A percentile compares a stretch with the other conserved stretches of the same genome.
Conservation (phyloP, 2,888 invertebrate species). For the Parnassius mnemosyne region DNA sequence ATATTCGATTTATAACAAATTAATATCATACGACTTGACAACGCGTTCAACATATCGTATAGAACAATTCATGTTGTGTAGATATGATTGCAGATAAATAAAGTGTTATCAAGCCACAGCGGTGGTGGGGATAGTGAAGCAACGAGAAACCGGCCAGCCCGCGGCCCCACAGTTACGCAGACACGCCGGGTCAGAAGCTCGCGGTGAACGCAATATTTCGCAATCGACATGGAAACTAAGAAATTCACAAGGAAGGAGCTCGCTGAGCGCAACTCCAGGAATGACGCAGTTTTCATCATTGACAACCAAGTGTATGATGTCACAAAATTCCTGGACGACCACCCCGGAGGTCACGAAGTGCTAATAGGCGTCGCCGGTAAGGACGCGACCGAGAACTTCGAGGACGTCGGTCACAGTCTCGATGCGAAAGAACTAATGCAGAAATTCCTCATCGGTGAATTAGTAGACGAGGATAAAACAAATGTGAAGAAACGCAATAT, state of each 20-base stretch:
- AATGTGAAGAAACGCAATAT: constrained; percentile 44
- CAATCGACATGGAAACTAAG: constrained; percentile 47
- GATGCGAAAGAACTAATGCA: constrained; percentile 97
- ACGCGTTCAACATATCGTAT: too few relatives aligned
- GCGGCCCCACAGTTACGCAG: too few relatives aligned
- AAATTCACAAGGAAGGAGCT: constrained; percentile 61
- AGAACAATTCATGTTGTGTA: too few relatives aligned
- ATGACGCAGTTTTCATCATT: constrained; percentile 56
- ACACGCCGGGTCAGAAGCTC: background rate
- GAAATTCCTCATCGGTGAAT: constrained; percentile 91
- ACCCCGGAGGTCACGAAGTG: constrained; percentile 97
- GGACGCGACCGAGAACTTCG: constrained; percentile 96
- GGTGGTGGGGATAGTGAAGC: too few relatives aligned
- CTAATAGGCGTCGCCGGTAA: constrained; percentile 90
- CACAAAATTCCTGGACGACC: constrained; percentile 79
- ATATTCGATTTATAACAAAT: too few relatives aligned
- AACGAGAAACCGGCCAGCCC: too few relatives aligned
- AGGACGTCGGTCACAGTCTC: constrained; percentile 98
- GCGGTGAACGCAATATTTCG: constrained; percentile 26
- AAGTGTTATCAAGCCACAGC: too few relatives aligned
- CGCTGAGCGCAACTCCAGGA: constrained; percentile 39
- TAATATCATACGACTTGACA: too few relatives aligned
- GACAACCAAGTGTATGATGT: constrained; percentile 68
- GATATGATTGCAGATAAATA: too few relatives aligned
- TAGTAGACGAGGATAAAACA: constrained; percentile 83